Evolutionary conservation across 2,113 vertebrate genomes (phyloP).

Genomic region (Cheilinus undulatus): DNA sequence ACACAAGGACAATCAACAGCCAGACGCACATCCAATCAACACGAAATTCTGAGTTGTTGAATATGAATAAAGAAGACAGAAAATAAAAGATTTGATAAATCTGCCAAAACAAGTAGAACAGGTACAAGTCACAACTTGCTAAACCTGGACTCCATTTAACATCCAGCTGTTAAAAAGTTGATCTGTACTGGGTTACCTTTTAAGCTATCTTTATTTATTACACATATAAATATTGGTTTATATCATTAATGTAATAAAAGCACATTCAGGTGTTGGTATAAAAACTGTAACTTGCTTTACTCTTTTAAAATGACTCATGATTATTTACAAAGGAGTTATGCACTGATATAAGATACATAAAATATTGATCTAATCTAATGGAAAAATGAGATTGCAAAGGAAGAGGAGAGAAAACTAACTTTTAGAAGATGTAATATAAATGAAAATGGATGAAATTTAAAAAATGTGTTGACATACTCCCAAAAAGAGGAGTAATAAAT

Average conservation of each 20-base stretch:
- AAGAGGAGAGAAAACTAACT: slow-evolving; percentile 35
- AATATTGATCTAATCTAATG: slow-evolving; percentile 60
- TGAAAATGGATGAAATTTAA: background rate
- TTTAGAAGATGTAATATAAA: slow-evolving; percentile 5
- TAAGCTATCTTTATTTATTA: slow-evolving; percentile 22
- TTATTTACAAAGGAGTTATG: slow-evolving; percentile 82
- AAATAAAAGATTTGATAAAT: slow-evolving; percentile 33
- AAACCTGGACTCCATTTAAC: slow-evolving; percentile 48
- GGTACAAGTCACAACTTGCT: slow-evolving; percentile 46
- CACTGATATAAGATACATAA: slow-evolving; percentile 62
- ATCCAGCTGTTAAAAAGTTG: slow-evolving; percentile 57
- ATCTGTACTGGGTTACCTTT: slow-evolving; percentile 40
- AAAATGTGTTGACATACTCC: slow-evolving; percentile 18
- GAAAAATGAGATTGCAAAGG: slow-evolving; percentile 45
- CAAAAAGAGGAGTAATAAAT: slow-evolving; percentile 7
- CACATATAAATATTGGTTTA: slow-evolving; percentile 72
- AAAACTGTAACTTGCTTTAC: slow-evolving; percentile 76
- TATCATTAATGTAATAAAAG: slow-evolving; percentile 78
- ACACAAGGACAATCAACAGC: slow-evolving; percentile 47
- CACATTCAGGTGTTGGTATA: slow-evolving; percentile 83
- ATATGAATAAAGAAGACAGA: slow-evolving; percentile 44
- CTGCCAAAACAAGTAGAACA: slow-evolving; percentile 40
- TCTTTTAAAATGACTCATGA: slow-evolving; percentile 73
- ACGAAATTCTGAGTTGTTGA: slow-evolving; percentile 34
- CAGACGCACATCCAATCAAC: slow-evolving; percentile 55